Evolutionary conservation across 2,113 vertebrate genomes (phyloP), one percentile per base, ranked within the genome.

Genomic region (Cygnus atratus): DNA sequence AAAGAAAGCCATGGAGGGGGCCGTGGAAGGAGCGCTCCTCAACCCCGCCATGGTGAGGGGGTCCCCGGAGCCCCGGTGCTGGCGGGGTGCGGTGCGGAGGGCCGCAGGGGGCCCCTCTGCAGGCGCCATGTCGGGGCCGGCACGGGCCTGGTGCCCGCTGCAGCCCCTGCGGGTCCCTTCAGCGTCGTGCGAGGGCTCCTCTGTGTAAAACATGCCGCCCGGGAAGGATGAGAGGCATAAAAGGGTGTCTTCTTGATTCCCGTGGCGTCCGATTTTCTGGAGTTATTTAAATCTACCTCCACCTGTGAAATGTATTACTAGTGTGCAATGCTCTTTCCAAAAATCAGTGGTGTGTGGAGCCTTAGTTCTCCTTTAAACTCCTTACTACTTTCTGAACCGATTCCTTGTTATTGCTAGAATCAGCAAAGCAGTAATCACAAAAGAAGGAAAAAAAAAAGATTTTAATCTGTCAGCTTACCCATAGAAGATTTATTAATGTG

Each of bases 1-100:
- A 44, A 98, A 97, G 66, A 98, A 98, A 35, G 99, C 99, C 15
- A 95, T 99, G 93, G 98, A 98, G 50, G 99, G 99, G 1, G 71
- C 97, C 65, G 96, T 99, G 13, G 96, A 93, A 6, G 98, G 98
- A 11, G 98, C 99, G 0, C 84, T 99, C 76, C 98, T 99, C 91
- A 99, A 98, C 90, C 98, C 99, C 1, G 92, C 96, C 5, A 96
- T 99, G 99, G 99, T 99, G 96, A 98, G 98, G 19, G 80, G 6
- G 8, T 2, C 10, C 3, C 14, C 2, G 31, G 3, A 6, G 20
- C 2, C 37, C 58, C 5, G n/a, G 2, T 48, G 46, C 46, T 48
- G 21, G 46, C 10, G 46, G 46, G 46, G 46, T 10, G 46, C 46
- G 46, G 46, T 46, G 46, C 46, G 46, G 46, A 48, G 46, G 46